Conservation (phyloP, 2,113 vertebrate species). For the Tretioscincus oriximinensis region DNA sequence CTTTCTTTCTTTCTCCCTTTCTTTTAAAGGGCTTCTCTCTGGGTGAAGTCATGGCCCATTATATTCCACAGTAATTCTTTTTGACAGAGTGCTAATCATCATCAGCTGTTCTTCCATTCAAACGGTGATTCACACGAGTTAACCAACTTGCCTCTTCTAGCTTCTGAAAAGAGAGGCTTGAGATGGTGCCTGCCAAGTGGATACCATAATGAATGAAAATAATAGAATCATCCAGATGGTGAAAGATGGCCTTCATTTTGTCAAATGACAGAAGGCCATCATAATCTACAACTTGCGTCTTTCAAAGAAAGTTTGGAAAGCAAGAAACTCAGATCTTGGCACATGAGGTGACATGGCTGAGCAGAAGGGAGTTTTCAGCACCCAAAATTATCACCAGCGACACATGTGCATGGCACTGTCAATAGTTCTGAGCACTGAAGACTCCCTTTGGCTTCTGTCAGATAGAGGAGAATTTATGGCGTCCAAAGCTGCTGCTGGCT, state of each 20-base stretch:
- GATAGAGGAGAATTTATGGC: too few relatives aligned
- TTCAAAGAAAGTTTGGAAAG: background rate
- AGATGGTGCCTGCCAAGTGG: background rate
- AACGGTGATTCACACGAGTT: background rate
- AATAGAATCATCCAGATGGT: background rate
- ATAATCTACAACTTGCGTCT: background rate
- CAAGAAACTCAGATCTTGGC: background rate
- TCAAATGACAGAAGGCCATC: background rate
- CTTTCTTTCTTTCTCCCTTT: too few relatives aligned
- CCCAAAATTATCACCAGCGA: too few relatives aligned
- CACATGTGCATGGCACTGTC: too few relatives aligned
- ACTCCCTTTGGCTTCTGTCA: too few relatives aligned
- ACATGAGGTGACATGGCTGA: too few relatives aligned
- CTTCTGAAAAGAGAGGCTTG: background rate
- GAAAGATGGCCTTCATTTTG: background rate
- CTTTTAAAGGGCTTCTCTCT: background rate
- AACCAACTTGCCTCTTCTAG: background rate
- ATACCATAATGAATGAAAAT: constrained; percentile 1
- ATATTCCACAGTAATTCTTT: background rate
- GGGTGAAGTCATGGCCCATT: background rate
- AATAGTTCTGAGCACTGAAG: too few relatives aligned
- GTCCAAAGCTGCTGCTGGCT: too few relatives aligned
- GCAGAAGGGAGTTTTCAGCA: too few relatives aligned
- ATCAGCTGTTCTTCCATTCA: background rate
- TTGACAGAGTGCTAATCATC: background rate